These are phyloP conservation scores for Conchocele bisecta DNA, from an alignment of 2,888 invertebrate species.

Conservation along the genomic window DNA sequence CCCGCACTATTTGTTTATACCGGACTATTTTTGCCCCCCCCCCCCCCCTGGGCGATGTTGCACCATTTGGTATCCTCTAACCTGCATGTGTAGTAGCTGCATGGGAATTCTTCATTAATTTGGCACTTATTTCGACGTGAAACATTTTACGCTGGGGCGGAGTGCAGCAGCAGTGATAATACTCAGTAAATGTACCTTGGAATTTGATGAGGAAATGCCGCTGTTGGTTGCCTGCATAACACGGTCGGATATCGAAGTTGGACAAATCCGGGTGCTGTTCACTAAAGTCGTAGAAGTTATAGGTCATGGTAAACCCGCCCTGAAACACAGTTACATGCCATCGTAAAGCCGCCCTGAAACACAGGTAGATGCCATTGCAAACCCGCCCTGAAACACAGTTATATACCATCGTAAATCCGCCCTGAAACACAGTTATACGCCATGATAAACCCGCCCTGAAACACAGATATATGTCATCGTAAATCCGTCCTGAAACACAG, in stretches of 20 bases:
- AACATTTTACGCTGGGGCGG: too few species aligned
- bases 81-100: too few species aligned
- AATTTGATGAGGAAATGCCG: slow-evolving; percentile 63
- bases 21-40: too few species aligned
- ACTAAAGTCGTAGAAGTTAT: slow-evolving; percentile 73
- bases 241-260: slow-evolving; percentile 65
- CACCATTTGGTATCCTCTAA: too few species aligned
- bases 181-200: slow-evolving; percentile 33
- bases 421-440: slow-evolving; percentile 63
- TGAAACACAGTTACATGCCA: slow-evolving; percentile 65
- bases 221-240: slow-evolving; percentile 61
- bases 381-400: slow-evolving; percentile 63
- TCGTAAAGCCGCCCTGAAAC: slow-evolving; percentile 63
- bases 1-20: too few species aligned
- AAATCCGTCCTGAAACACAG: too few species aligned
- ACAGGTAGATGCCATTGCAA: slow-evolving; percentile 63
- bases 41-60: too few species aligned
- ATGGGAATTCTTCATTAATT: too few species aligned
- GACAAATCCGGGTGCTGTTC: slow-evolving; percentile 64
- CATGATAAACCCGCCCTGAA: too few species aligned
- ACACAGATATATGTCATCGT: too few species aligned
- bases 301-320: slow-evolving; percentile 65
- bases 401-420: slow-evolving; percentile 63
- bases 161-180: too few species aligned
- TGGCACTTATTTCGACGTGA: too few species aligned